phyloP scores from a whole-genome alignment of 2,797 vertebrate genomes.

The Muraenolepis orangiensis region DNA sequence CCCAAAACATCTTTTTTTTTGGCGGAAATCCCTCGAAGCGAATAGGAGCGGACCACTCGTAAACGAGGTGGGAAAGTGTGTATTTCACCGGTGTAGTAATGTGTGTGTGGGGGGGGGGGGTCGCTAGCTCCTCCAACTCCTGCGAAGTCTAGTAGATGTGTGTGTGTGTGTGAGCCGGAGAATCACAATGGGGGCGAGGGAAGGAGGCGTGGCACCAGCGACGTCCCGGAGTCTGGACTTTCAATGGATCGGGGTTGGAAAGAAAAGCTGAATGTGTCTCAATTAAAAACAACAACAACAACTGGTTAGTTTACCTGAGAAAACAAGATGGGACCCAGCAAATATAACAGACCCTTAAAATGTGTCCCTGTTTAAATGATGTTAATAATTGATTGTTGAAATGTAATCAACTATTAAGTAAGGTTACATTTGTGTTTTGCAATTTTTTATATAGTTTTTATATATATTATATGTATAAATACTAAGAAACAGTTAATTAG shows the following conservation, averaged over 20 bases:
- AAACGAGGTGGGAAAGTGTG: background rate
- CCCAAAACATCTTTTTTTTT: background rate
- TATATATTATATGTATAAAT: too few species aligned
- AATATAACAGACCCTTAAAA: background rate
- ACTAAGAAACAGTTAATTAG: too few species aligned
- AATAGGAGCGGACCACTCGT: background rate
- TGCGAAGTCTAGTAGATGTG: background rate
- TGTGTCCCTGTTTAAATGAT: background rate
- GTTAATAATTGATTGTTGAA: background rate
- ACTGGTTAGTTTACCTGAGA: background rate
- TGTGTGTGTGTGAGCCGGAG: background rate
- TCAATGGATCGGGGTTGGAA: conserved; percentile 63
- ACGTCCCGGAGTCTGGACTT: conserved; percentile 61
- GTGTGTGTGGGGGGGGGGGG: background rate
- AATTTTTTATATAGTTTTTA: too few species aligned
- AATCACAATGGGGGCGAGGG: conserved; percentile 37
- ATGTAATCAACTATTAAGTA: background rate
- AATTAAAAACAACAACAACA: background rate
- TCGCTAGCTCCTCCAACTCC: background rate
- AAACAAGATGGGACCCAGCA: background rate
- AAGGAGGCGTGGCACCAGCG: conserved; percentile 69
- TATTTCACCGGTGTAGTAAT: background rate
- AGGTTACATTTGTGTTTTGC: background rate
- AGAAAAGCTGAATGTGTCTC: background rate
- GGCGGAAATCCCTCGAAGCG: background rate